Evolutionary conservation across 30 jellyfish, hydroid and myxozoan genomes (phyloP), one percentile per base, ranked within the genome.

Genomic region (Aurelia aurita): DNA sequence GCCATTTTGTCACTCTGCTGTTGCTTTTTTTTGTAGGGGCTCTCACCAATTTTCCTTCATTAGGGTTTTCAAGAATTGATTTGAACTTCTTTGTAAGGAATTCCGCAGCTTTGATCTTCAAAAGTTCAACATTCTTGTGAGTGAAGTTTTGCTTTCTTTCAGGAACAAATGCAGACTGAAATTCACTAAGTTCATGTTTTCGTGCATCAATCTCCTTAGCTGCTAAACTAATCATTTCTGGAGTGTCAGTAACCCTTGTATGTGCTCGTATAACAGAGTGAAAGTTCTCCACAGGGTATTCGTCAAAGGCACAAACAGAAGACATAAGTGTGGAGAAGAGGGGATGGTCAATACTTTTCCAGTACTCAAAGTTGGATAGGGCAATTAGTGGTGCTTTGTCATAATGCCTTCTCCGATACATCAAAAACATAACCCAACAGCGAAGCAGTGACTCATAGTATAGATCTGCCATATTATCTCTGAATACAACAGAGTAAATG

Each of bases 301-400:
- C n/a, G n/a, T n/a, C 13, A 13, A 51, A 51, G 62, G 62, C 16
- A 19, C 13, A 11, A 19, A 19, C 19, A 13, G 19, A 51, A 51
- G 13, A 51, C 16, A 51, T 13, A 13, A 51, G 19, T 51, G 62
- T 11, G 62, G 16, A 51, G 13, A 45, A 31, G 21, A 70, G 11
- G n/a, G 12, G 83, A 39, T 70, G 83, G 16, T 32, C 58, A 23
- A 65, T 65, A 53, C 77, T 32, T 23, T 65, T 65, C 77, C 77
- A 65, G 58, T 65, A 65, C 31, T 65, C 58, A 46, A 23, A 10
- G 77, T 65, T 65, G 14, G 59, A 65, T 20, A 65, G 49, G 55
- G 77, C 77, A 15, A 65, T 65, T n/a, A 65, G 29, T 23, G 55
- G 77, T 25, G 86, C 86, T 55, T 73, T 73, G 75, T 73, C 73